Percentiles rank a stretch among this genome's conserved stretches.
Evolutionary conservation across 2,888 invertebrate species (phyloP).

Genomic region (Dynastes tityus): DNA sequence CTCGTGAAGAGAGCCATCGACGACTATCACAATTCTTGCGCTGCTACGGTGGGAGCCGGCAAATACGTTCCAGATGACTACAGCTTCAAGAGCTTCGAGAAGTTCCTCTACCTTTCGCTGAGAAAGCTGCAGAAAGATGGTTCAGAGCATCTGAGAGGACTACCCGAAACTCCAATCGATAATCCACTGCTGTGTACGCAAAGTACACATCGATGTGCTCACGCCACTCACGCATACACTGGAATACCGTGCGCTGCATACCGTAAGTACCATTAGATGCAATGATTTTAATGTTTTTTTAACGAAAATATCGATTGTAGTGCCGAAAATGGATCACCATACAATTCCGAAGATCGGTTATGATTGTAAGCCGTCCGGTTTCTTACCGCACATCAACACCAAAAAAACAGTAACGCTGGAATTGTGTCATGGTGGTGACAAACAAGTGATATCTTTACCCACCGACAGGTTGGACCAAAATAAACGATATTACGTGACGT

Average conservation of each 20-base stretch:
- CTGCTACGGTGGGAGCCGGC: slow-evolving; percentile 77
- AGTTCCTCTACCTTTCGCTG: slow-evolving; percentile 90
- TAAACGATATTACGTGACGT: slow-evolving; percentile 93
- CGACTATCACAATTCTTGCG: slow-evolving; percentile 84
- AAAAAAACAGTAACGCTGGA: slow-evolving; percentile 81
- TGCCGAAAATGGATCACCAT: slow-evolving; percentile 86
- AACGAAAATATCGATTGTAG: slow-evolving; percentile 71
- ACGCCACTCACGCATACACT: slow-evolving; percentile 93
- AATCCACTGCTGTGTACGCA: slow-evolving; percentile 89
- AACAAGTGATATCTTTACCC: slow-evolving; percentile 90
- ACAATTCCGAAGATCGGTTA: slow-evolving; percentile 83
- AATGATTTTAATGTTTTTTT: background rate
- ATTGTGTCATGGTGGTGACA: slow-evolving; percentile 87
- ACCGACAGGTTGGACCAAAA: slow-evolving; percentile 90
- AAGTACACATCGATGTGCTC: slow-evolving; percentile 91
- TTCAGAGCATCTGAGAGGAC: slow-evolving; percentile 74
- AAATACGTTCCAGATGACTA: slow-evolving; percentile 79
- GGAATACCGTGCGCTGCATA: slow-evolving; percentile 91
- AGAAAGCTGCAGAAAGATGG: slow-evolving; percentile 83
- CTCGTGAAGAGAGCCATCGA: slow-evolving; percentile 91
- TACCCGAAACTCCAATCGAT: slow-evolving; percentile 70
- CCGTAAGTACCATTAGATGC: slow-evolving; percentile 76
- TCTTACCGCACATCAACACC: slow-evolving; percentile 78
- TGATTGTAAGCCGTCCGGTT: slow-evolving; percentile 69
- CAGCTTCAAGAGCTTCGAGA: slow-evolving; percentile 86